Conservation (phyloP, 2,113 vertebrate genomes). For the Phodopus roborovskii region DNA sequence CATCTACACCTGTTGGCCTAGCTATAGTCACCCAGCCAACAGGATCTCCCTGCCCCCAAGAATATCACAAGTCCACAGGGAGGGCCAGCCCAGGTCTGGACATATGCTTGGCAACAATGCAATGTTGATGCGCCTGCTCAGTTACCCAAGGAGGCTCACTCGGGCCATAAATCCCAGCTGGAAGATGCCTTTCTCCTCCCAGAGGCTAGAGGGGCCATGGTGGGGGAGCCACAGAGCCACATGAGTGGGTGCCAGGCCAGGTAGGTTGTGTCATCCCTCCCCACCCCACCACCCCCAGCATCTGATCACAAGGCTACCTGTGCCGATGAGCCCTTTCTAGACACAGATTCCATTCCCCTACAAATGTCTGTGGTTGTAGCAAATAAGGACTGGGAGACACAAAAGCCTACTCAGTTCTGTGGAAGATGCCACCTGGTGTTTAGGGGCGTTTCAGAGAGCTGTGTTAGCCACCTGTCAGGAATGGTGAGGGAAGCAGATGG, state of each 20-base stretch:
- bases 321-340: constrained; percentile 52
- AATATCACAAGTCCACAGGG: rapidly evolving
- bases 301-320: neutral
- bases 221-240: neutral
- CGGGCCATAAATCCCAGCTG: neutral
- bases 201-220: neutral
- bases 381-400: constrained; percentile 58
- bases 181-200: neutral
- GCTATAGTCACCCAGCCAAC: neutral
- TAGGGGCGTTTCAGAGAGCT: constrained; percentile 19
- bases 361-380: constrained; percentile 30
- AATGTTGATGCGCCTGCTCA: neutral
- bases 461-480: constrained; percentile 70
- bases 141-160: neutral
- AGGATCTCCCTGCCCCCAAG: neutral
- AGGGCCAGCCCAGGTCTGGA: neutral
- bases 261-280: neutral
- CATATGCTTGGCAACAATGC: neutral
- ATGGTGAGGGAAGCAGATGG: constrained; percentile 11
- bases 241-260: neutral
- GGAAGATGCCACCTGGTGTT: constrained; percentile 44
- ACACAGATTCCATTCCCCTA: constrained; percentile 47
- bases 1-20: neutral
- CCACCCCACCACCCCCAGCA: neutral
- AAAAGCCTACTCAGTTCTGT: constrained; percentile 43